Evolutionary conservation across 2,888 invertebrate genomes (phyloP).

Genomic region (Monoplex corrugatus): DNA sequence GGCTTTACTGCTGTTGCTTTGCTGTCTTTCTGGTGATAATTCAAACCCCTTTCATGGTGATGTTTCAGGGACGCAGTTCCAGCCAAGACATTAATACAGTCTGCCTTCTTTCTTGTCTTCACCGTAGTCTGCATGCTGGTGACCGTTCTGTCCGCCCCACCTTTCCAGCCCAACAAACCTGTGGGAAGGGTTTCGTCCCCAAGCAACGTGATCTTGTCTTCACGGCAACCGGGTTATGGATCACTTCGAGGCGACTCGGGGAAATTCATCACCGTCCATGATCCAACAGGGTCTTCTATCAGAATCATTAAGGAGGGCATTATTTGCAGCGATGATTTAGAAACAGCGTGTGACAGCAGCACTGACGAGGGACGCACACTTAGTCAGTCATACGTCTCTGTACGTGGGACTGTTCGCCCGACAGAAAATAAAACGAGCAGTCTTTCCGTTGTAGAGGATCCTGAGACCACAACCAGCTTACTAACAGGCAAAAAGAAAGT

Average conservation of each 20-base stretch:
- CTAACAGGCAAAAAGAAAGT: background rate
- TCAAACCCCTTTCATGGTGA: background rate
- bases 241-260: background rate
- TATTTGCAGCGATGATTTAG: no score
- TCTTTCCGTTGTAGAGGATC: background rate
- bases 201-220: background rate
- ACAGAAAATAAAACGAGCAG: background rate
- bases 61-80: constrained; percentile 13
- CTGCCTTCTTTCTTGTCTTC: constrained; percentile 7
- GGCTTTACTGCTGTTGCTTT: no score
- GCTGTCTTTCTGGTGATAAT: background rate
- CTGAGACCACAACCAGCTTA: background rate
- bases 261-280: background rate
- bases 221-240: background rate
- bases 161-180: background rate
- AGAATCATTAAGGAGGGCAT: no score
- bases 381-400: background rate
- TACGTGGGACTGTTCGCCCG: no score
- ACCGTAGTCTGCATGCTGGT: background rate
- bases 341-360: no score
- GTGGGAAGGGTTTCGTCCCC: background rate
- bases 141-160: constrained; percentile 2
- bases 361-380: no score
- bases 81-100: constrained; percentile 4
- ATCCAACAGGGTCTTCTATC: no score